Conservation (phyloP, 92 coral and sea anemone genomes). For the Montipora capitata region DNA sequence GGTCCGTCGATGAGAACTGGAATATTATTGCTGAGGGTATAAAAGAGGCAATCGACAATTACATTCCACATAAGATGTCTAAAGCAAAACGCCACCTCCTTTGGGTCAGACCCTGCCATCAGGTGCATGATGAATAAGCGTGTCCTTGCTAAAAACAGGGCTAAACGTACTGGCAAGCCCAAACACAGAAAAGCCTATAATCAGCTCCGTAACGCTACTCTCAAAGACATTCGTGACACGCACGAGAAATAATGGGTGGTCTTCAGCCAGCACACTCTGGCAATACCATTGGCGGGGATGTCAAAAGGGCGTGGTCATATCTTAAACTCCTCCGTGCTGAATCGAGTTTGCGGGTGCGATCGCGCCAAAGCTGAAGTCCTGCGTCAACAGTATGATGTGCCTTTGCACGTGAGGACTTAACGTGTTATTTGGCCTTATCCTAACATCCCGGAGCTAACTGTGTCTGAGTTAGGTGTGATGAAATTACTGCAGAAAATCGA, state of each 20-base stretch:
- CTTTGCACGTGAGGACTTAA: slow-evolving; percentile 38
- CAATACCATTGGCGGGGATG: slow-evolving; percentile 18
- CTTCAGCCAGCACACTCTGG: slow-evolving; percentile 33
- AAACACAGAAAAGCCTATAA: slow-evolving; percentile 20
- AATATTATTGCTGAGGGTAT: background rate
- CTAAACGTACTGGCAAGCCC: slow-evolving; percentile 28
- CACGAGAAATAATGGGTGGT: slow-evolving; percentile 63
- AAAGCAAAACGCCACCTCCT: slow-evolving; percentile 16
- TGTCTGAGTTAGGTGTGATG: background rate
- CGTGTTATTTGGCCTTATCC: slow-evolving; percentile 16
- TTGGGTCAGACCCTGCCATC: no score
- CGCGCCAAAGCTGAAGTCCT: slow-evolving; percentile 43
- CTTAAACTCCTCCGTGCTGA: slow-evolving; percentile 51
- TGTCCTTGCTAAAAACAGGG: slow-evolving; percentile 52
- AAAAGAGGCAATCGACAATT: background rate
- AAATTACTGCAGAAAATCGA: background rate
- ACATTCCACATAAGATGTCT: slow-evolving; percentile 4
- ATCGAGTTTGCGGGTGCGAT: background rate
- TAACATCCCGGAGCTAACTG: background rate
- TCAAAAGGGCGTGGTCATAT: slow-evolving; percentile 63
- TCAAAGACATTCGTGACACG: slow-evolving; percentile 30
- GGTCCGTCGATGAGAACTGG: background rate
- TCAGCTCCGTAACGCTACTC: slow-evolving; percentile 34
- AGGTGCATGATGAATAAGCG: slow-evolving; percentile 68
- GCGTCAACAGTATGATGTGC: slow-evolving; percentile 40